Base-by-base conservation (phyloP, 2,888 invertebrate genomes). In the Xestobium rufovillosum region DNA sequence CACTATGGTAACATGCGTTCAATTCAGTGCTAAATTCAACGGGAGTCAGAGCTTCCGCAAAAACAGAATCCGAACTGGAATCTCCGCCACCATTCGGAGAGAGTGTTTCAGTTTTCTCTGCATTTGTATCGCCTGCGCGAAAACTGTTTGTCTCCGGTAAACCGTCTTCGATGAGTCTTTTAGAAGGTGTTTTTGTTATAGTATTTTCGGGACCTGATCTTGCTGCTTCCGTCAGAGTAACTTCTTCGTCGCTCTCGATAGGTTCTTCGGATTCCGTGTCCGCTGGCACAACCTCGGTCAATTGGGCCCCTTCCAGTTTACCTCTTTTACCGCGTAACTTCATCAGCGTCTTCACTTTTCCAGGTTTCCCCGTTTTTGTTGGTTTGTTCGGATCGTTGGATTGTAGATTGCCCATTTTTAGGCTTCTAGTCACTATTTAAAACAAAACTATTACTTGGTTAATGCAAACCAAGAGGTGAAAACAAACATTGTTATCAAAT, bases 1-100 rank as follows among this genome's bases (percentile, higher is more conserved):
- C 76, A 47, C 74, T 74, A 61, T 71, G 71, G 60, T 75, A 74
- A 59, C 74, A 75, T 66, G 73, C 72, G 69, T 76, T 76, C 57
- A 73, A 70, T 63, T 78, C 76, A 50, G 75, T 71, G 9, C 64
- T 61, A 54, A 67, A 67, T 46, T 73, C 76, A 53, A 71, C 70
- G 57, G 75, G 75, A 60, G 66, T 66, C 50, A 75, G 68, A 50
- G 83, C 78, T 63, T 83, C 83, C 50, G 83, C 82, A 68, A 83
- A 83, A 62, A 82, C 76, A 57, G 83, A 83, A 55, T 78, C 77
- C 42, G 75, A 75, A 63, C 80, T 81, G 46, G 80, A 78, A 46
- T 70, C 73, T 56, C 68, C 71, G 55, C 69, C 73, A n/a, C n/a
- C n/a, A n/a, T n/a, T n/a, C 49, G 70, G 72, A 48, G 61, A 65